Evolutionary conservation across 1,140 invertebrate genomes (phyloP).

Genomic region (Sarcophaga peregrina): DNA sequence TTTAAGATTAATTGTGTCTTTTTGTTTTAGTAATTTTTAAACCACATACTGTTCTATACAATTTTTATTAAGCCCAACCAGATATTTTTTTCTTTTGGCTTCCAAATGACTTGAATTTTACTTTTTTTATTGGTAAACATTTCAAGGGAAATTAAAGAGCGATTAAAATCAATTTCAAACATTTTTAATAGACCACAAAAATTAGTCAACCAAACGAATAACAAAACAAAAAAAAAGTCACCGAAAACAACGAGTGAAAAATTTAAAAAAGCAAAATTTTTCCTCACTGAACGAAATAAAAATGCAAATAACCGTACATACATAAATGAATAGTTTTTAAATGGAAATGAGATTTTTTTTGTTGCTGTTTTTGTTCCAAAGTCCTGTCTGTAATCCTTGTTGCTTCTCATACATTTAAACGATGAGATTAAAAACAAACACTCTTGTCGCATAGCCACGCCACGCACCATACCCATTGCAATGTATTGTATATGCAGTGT

Average conservation of each 20-base stretch:
- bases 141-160: constrained; percentile 33
- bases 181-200: constrained; percentile 15
- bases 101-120: too few relatives aligned
- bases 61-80: too few relatives aligned
- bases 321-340: background rate
- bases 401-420: background rate
- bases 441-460: too few relatives aligned
- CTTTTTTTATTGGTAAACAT: background rate
- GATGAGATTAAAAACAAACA: background rate
- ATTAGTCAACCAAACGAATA: too few relatives aligned
- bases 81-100: too few relatives aligned
- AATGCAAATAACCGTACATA: background rate
- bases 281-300: background rate
- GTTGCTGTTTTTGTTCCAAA: background rate
- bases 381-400: background rate
- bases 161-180: constrained; percentile 36
- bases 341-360: background rate
- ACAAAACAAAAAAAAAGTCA: background rate
- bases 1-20: too few relatives aligned
- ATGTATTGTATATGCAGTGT: background rate
- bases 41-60: too few relatives aligned
- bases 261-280: too few relatives aligned
- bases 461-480: too few relatives aligned
- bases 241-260: background rate
- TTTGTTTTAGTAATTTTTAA: too few relatives aligned